A percentile compares a stretch with the other conserved stretches of the same genome.
Evolutionary conservation across 1,140 invertebrate genomes (phyloP).

Genomic region (Papilio machaon): DNA sequence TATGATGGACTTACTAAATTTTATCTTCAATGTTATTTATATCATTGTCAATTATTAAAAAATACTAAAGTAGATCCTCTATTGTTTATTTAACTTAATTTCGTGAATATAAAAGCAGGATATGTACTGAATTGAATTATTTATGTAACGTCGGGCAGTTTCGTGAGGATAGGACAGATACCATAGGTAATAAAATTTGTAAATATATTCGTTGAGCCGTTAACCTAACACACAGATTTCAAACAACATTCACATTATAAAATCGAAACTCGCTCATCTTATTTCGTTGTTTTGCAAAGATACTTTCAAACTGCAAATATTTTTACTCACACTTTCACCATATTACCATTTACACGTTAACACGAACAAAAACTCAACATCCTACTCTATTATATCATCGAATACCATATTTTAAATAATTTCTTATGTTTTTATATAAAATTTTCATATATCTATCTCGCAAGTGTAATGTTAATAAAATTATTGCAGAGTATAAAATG

Average conservation of each 20-base stretch:
- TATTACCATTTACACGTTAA: slow-evolving; percentile 27
- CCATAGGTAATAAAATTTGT: background rate
- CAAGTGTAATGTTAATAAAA: slow-evolving; percentile 33
- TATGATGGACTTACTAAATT: background rate
- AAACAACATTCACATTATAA: slow-evolving; percentile 30
- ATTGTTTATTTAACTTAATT: background rate
- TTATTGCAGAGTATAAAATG: slow-evolving; percentile 52
- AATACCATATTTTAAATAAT: slow-evolving; percentile 37
- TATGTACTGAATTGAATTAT: background rate
- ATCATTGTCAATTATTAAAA: background rate
- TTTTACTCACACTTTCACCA: slow-evolving; percentile 8
- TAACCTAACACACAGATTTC: slow-evolving; percentile 17
- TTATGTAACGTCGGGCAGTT: background rate
- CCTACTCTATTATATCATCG: slow-evolving; percentile 33
- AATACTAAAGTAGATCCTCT: background rate
- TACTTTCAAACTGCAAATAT: slow-evolving; percentile 24
- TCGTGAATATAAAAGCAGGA: background rate
- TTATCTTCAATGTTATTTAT: background rate
- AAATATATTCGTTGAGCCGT: slow-evolving; percentile 32
- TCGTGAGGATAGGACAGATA: slow-evolving; percentile 5
- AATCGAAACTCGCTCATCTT: slow-evolving; percentile 13
- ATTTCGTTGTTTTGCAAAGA: slow-evolving; percentile 33
- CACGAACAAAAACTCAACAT: slow-evolving; percentile 17
- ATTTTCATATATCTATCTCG: slow-evolving; percentile 32
- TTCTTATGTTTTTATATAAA: slow-evolving; percentile 39